Conservation (phyloP, 2,797 vertebrate species). For the Enteromius treurensis region DNA sequence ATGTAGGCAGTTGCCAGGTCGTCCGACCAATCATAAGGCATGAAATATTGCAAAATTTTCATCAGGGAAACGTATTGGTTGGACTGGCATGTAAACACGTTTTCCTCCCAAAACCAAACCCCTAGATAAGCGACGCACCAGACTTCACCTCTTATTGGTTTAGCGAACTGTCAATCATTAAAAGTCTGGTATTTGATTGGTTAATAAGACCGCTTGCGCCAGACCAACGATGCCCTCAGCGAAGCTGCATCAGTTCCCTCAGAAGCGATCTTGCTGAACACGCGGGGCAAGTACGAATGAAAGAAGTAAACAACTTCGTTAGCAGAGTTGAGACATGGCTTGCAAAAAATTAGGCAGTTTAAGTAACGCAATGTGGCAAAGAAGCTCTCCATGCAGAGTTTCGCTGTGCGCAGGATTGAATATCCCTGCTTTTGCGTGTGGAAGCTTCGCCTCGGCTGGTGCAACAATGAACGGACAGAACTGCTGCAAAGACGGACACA, state of each 20-base stretch:
- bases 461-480: constrained; percentile 35
- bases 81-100: constrained; percentile 46
- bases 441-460: constrained; percentile 53
- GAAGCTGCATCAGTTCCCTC: constrained; percentile 24
- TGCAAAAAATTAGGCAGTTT: constrained; percentile 62
- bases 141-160: constrained; percentile 46
- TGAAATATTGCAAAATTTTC: constrained; percentile 26
- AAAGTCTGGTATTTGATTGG: constrained; percentile 47
- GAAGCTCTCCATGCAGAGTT: constrained; percentile 56
- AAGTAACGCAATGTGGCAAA: constrained; percentile 66
- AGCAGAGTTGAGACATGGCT: constrained; percentile 65
- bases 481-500: constrained; percentile 51
- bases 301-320: constrained; percentile 27
- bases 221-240: background rate
- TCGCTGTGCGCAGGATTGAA: constrained; percentile 31
- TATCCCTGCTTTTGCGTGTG: constrained; percentile 58
- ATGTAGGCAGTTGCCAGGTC: constrained; percentile 41
- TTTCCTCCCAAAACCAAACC: background rate
- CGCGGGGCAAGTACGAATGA: constrained; percentile 14
- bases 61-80: constrained; percentile 55
- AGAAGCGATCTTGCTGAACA: background rate
- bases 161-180: constrained; percentile 4
- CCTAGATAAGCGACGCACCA: background rate
- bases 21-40: constrained; percentile 51
- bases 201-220: background rate